Conservation (phyloP, 2,113 vertebrate species). For the Grantiella picta region DNA sequence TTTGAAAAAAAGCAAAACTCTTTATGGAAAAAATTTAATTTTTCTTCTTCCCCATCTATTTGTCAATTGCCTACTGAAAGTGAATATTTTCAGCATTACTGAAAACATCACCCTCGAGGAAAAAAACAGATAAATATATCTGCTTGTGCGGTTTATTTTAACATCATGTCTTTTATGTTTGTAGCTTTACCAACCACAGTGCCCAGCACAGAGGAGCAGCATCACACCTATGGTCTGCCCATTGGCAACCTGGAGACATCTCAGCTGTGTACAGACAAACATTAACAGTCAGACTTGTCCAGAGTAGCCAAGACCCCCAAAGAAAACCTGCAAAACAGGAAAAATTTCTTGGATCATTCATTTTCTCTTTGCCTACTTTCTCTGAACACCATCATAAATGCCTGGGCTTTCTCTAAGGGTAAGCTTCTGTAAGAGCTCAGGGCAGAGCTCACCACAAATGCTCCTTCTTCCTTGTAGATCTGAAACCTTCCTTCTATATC, state of each 20-base stretch:
- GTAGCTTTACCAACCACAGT: background rate
- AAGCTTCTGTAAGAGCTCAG: fast-evolving
- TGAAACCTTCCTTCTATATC: background rate
- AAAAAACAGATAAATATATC: background rate
- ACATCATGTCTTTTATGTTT: background rate
- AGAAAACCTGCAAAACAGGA: background rate
- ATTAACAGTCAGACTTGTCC: background rate
- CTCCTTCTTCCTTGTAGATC: fast-evolving
- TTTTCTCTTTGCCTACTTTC: background rate
- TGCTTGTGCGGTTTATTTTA: background rate
- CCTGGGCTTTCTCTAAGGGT: fast-evolving
- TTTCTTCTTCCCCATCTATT: background rate
- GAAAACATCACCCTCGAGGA: background rate
- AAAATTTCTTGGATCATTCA: background rate
- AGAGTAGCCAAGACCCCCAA: background rate
- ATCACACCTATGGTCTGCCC: background rate
- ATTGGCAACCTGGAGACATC: background rate
- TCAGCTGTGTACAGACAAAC: background rate
- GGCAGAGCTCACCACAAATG: background rate
- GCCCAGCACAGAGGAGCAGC: background rate
- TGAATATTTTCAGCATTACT: background rate
- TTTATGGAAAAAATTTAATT: background rate
- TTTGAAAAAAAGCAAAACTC: background rate
- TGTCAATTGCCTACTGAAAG: background rate
- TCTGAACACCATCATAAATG: background rate